Evolutionary conservation across 92 coral and sea anemone genomes (phyloP).

Genomic region (Porites divaricata): DNA sequence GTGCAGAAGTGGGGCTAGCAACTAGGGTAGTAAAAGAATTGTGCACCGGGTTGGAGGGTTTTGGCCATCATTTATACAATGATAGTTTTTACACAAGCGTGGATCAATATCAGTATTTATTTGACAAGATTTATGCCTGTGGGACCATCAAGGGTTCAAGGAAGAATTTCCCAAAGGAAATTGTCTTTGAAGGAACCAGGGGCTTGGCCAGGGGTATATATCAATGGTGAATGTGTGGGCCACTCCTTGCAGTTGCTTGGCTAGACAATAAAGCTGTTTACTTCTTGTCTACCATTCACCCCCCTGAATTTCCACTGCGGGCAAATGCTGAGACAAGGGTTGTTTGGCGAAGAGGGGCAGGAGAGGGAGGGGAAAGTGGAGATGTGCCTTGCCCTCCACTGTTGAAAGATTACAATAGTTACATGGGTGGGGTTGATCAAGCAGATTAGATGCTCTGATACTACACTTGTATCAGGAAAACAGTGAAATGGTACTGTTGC

Average conservation of each 20-base stretch:
- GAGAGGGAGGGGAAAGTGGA: slow-evolving; percentile 46
- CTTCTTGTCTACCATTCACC: slow-evolving; percentile 43
- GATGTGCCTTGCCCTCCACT: slow-evolving; percentile 53
- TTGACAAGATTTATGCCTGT: slow-evolving; percentile 8
- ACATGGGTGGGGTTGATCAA: slow-evolving; percentile 58
- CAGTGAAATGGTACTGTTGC: slow-evolving; percentile 27
- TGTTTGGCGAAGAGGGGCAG: slow-evolving; percentile 45
- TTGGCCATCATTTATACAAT: not conserved
- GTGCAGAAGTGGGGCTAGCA: not conserved
- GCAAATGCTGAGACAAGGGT: slow-evolving; percentile 27
- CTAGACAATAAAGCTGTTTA: slow-evolving; percentile 40
- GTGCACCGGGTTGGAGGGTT: not conserved
- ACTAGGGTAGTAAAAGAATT: not conserved
- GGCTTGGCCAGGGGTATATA: not conserved
- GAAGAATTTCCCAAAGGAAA: slow-evolving; percentile 9
- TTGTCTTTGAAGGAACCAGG: slow-evolving; percentile 10
- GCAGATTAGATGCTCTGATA: slow-evolving; percentile 57
- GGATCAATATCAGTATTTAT: slow-evolving; percentile 10
- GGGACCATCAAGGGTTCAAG: not conserved
- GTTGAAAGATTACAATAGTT: slow-evolving; percentile 49
- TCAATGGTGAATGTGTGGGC: slow-evolving; percentile 16
- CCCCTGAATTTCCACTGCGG: slow-evolving; percentile 32
- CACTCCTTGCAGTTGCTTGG: slow-evolving; percentile 37
- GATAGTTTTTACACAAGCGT: slow-evolving; percentile 8
- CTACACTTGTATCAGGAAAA: slow-evolving; percentile 42